Evolutionary conservation across 2,888 invertebrate genomes (phyloP).

Genomic region (Monoplex corrugatus): DNA sequence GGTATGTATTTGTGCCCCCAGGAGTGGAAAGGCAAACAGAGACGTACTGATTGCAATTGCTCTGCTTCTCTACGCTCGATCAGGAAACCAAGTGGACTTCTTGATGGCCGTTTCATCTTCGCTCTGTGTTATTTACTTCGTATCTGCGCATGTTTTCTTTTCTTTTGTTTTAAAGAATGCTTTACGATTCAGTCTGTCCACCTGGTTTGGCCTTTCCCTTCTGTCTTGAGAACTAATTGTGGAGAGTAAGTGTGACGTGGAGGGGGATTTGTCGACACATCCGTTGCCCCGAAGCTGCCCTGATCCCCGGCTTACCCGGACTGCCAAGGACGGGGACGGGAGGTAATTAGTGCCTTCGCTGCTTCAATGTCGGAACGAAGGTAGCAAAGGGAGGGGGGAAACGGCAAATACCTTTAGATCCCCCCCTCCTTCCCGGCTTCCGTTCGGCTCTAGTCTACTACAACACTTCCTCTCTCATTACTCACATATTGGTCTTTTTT

Average conservation of each 20-base stretch:
- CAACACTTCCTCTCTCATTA: constrained; percentile 1
- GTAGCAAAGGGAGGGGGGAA: constrained; percentile 2
- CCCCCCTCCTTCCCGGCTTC: neutral
- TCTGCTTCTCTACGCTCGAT: constrained; percentile 3
- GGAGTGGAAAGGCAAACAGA: neutral
- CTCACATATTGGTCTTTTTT: constrained; percentile 37
- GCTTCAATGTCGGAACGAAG: constrained; percentile 18
- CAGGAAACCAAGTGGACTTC: too few relatives aligned
- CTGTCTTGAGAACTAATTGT: constrained; percentile 6
- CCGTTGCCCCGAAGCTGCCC: constrained; percentile 23
- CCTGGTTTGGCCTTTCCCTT: neutral
- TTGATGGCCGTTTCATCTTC: too few relatives aligned
- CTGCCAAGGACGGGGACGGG: constrained; percentile 34
- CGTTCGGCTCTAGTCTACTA: neutral
- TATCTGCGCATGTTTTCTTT: neutral
- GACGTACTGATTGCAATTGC: constrained; percentile 38
- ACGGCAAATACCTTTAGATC: constrained; percentile 25
- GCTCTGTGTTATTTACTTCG: too few relatives aligned
- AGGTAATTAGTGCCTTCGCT: constrained; percentile 43
- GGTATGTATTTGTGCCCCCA: too few relatives aligned
- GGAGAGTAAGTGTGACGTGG: neutral
- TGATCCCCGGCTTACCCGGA: constrained; percentile 37
- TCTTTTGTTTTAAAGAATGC: neutral
- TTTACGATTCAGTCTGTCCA: neutral
- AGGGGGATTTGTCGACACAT: constrained; percentile 45